Evolutionary conservation across 2,888 invertebrate genomes (phyloP).

Genomic region (Dryococelus australis): DNA sequence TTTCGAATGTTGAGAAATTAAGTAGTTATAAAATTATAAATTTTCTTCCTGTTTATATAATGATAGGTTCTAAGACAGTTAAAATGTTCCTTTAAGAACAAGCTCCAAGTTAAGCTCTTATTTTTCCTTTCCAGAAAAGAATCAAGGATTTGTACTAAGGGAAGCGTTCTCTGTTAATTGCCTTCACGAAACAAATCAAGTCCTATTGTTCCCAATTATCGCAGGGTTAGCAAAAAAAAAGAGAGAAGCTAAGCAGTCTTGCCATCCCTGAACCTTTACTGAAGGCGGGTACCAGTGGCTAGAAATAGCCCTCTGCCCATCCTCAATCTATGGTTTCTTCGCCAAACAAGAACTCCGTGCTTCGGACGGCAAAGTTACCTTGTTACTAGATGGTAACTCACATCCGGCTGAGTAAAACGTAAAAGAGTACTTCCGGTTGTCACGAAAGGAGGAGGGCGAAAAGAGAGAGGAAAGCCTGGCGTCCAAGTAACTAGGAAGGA

Average conservation of each 20-base stretch:
- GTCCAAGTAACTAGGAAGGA: background rate
- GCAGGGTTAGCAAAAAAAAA: background rate
- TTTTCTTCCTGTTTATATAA: too few relatives aligned
- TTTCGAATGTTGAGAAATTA: too few relatives aligned
- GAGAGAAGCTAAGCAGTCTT: background rate
- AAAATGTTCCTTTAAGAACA: too few relatives aligned
- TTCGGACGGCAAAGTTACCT: background rate
- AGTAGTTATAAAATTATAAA: too few relatives aligned
- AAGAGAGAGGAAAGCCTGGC: background rate
- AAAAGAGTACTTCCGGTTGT: background rate
- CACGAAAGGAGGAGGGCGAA: background rate
- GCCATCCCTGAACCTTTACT: background rate
- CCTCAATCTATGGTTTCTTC: background rate
- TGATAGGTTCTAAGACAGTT: too few relatives aligned
- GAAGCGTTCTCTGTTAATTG: background rate
- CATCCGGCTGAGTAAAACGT: background rate
- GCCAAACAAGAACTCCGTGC: background rate
- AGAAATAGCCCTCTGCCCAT: background rate
- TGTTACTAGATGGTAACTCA: background rate
- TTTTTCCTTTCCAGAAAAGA: too few relatives aligned
- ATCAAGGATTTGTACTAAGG: background rate
- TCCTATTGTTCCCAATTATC: background rate
- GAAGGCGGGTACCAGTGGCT: background rate
- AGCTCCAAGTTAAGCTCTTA: too few relatives aligned
- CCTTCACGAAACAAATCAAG: background rate